Percentiles rank a stretch among this genome's conserved stretches.
Conservation (phyloP, 2,113 vertebrate species). For the Crotophaga sulcirostris region DNA sequence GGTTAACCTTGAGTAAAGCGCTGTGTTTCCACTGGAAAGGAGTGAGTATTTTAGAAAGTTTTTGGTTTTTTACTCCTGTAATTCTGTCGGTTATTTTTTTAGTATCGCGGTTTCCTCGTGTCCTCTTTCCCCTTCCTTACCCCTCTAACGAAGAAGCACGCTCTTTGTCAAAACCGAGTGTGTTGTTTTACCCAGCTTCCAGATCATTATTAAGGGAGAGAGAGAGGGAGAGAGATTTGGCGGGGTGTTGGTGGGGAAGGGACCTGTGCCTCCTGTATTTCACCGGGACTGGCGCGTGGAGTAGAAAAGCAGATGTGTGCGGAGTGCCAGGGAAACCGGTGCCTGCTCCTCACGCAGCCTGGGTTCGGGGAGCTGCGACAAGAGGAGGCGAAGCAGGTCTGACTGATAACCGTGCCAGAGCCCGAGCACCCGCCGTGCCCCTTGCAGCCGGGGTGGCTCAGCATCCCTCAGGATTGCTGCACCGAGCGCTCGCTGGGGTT, state of each 20-base stretch:
- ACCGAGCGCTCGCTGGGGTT: background rate
- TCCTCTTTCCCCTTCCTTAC: background rate
- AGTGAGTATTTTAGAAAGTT: background rate
- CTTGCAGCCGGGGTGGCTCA: background rate
- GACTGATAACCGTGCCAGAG: constrained; percentile 8
- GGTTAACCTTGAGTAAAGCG: background rate
- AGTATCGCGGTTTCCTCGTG: background rate
- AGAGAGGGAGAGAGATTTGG: constrained; percentile 1
- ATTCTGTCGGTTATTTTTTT: background rate
- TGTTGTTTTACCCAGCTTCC: background rate
- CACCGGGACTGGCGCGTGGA: background rate
- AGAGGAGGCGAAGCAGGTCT: constrained; percentile 47
- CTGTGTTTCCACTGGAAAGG: background rate
- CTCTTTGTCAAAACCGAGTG: background rate
- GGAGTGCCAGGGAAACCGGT: constrained; percentile 42
- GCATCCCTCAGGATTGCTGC: background rate
- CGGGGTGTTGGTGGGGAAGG: background rate
- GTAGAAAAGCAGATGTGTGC: constrained; percentile 10
- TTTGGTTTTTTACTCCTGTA: background rate
- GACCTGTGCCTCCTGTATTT: background rate
- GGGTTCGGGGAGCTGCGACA: constrained; percentile 39
- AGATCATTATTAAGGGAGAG: background rate
- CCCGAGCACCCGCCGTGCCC: background rate
- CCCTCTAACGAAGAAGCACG: background rate
- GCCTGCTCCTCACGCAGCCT: constrained; percentile 7